phyloP scores from a whole-genome alignment of 2,888 invertebrate species.

The Cheilosia impressa region DNA sequence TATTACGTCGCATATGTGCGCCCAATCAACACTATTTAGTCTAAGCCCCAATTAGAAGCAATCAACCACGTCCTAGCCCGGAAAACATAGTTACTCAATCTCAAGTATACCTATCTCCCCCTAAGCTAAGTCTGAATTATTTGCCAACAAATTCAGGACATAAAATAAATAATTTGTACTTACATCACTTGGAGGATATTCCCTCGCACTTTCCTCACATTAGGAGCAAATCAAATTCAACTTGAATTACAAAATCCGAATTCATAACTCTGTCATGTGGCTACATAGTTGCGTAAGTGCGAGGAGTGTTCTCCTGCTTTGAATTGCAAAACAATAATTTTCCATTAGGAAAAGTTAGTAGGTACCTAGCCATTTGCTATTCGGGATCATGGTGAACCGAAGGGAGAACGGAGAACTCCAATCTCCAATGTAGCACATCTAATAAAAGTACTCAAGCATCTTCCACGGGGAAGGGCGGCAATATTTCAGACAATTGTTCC shows the following conservation, averaged over 20 bases:
- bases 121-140: too few relatives aligned
- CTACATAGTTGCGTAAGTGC: background rate
- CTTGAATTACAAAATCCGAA: constrained; percentile 46
- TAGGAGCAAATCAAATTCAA: constrained; percentile 49
- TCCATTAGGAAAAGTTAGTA: constrained; percentile 61
- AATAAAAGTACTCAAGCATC: constrained; percentile 13
- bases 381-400: background rate
- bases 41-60: too few relatives aligned
- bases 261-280: constrained; percentile 44
- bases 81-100: too few relatives aligned
- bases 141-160: background rate
- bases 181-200: constrained; percentile 11
- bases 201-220: constrained; percentile 41
- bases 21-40: too few relatives aligned
- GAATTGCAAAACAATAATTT: constrained; percentile 72
- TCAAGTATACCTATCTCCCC: too few relatives aligned
- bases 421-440: constrained; percentile 13
- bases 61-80: too few relatives aligned
- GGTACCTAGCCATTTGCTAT: background rate
- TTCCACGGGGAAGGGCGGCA: constrained; percentile 20
- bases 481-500: constrained; percentile 59
- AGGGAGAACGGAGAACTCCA: constrained; percentile 19
- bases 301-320: constrained; percentile 47
- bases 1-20: too few relatives aligned
- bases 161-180: constrained; percentile 11